phyloP scores from a whole-genome alignment of 1,140 invertebrate species.

The Macrobrachium rosenbergii region DNA sequence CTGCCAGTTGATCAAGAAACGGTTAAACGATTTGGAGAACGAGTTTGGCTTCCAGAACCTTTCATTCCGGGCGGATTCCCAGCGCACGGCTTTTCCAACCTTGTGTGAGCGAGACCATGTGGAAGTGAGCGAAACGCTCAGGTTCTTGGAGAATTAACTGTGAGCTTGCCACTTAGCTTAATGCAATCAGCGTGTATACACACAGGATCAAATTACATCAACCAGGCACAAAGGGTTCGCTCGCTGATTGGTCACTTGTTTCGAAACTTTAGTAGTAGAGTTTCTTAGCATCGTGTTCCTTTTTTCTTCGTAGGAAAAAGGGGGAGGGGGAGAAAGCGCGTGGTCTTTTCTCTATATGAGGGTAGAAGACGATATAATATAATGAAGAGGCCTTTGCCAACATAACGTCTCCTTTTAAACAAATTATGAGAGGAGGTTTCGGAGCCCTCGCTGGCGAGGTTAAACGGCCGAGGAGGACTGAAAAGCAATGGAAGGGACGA shows the following conservation, averaged over 20 bases:
- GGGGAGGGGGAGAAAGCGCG: too few relatives aligned
- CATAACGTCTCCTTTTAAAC: background rate
- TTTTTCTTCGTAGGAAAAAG: background rate
- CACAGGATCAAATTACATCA: constrained; percentile 66
- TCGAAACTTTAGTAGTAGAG: constrained; percentile 56
- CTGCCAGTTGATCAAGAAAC: constrained; percentile 63
- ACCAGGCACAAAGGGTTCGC: constrained; percentile 64
- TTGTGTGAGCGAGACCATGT: constrained; percentile 41
- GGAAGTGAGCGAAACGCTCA: constrained; percentile 59
- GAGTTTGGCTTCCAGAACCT: constrained; percentile 44
- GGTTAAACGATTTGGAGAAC: constrained; percentile 63
- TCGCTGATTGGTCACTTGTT: constrained; percentile 64
- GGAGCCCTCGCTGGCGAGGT: background rate
- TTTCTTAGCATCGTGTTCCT: constrained; percentile 59
- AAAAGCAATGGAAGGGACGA: constrained; percentile 25
- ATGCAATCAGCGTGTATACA: constrained; percentile 66
- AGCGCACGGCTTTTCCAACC: constrained; percentile 25
- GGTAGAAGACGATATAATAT: too few relatives aligned
- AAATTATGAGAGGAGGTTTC: background rate
- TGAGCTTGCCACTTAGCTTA: constrained; percentile 66
- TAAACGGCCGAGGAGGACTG: background rate
- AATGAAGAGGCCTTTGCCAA: background rate
- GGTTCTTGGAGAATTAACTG: constrained; percentile 63
- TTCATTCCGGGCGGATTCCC: constrained; percentile 47
- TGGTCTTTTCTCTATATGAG: too few relatives aligned